A percentile compares a stretch with the other conserved stretches of the same genome.
phyloP scores from a whole-genome alignment of 2,888 invertebrate species.

The Caenorhabditis sp. region DNA sequence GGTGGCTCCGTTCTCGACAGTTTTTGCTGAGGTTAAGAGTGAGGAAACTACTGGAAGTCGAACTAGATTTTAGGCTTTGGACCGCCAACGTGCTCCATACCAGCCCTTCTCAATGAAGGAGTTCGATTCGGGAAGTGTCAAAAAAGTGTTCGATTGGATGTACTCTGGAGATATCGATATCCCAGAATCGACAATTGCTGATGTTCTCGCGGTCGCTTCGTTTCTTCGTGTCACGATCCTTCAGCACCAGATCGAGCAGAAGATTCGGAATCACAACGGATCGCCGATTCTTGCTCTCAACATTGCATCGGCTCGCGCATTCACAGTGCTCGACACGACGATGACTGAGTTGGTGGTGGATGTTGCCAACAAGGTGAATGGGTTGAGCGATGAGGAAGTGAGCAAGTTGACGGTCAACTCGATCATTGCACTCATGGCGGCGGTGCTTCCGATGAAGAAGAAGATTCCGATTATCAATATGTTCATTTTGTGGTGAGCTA shows the following conservation, averaged over 20 bases:
- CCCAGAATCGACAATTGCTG: slow-evolving; percentile 11
- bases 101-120: slow-evolving; percentile 35
- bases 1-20: slow-evolving; percentile 31
- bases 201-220: slow-evolving; percentile 42
- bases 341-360: slow-evolving; percentile 17
- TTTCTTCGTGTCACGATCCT: slow-evolving; percentile 24
- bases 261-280: slow-evolving; percentile 9
- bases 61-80: slow-evolving; percentile 2
- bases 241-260: slow-evolving; percentile 38
- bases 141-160: slow-evolving; percentile 61
- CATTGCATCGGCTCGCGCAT: slow-evolving; percentile 37
- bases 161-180: slow-evolving; percentile 52
- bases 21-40: neutral
- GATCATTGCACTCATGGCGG: slow-evolving; percentile 39
- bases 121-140: slow-evolving; percentile 46
- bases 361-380: neutral
- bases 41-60: neutral
- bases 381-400: slow-evolving; percentile 8
- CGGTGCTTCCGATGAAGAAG: slow-evolving; percentile 29
- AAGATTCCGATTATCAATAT: slow-evolving; percentile 58
- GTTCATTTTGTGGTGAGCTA: slow-evolving; percentile 49
- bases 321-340: slow-evolving; percentile 30
- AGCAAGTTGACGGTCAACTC: slow-evolving; percentile 24
- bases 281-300: slow-evolving; percentile 40
- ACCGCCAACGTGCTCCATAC: slow-evolving; percentile 45